Conservation (phyloP, 2,888 invertebrate genomes). For the Apoda limacodes region DNA sequence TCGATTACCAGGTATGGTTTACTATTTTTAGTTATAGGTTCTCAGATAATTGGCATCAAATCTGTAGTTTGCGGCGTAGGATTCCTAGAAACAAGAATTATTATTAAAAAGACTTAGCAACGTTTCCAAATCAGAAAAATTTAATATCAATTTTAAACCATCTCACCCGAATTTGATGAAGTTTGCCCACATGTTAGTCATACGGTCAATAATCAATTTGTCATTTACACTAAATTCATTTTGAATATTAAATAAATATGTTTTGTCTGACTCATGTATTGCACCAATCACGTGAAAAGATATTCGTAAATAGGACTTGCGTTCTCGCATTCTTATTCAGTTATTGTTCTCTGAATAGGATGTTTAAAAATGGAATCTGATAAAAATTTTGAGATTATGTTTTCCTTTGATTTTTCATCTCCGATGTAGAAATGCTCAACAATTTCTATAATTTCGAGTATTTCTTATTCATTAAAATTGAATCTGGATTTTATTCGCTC, state of each 20-base stretch:
- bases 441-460: slow-evolving; percentile 22
- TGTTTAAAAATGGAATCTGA: slow-evolving; percentile 31
- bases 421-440: slow-evolving; percentile 38
- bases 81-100: slow-evolving; percentile 43
- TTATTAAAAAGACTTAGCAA: too few relatives aligned
- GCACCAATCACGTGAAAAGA: slow-evolving; percentile 29
- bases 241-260: slow-evolving; percentile 32
- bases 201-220: too few relatives aligned
- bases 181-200: slow-evolving; percentile 30
- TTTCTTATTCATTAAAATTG: too few relatives aligned
- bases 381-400: slow-evolving; percentile 22
- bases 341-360: slow-evolving; percentile 26
- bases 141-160: neutral
- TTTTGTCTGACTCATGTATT: slow-evolving; percentile 29
- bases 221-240: slow-evolving; percentile 32
- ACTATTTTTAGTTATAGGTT: slow-evolving; percentile 27
- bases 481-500: too few relatives aligned
- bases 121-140: neutral
- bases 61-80: slow-evolving; percentile 38
- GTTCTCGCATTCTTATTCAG: slow-evolving; percentile 27
- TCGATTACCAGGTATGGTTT: slow-evolving; percentile 48
- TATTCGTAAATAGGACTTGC: slow-evolving; percentile 30
- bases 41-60: slow-evolving; percentile 40
- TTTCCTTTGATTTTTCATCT: slow-evolving; percentile 25
- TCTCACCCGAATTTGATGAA: slow-evolving; percentile 31